A percentile compares a stretch with the other conserved stretches of the same genome.
These are phyloP conservation scores for Barypeithes pellucidus DNA, from an alignment of 2,888 invertebrate species.

Conservation along the genomic window DNA sequence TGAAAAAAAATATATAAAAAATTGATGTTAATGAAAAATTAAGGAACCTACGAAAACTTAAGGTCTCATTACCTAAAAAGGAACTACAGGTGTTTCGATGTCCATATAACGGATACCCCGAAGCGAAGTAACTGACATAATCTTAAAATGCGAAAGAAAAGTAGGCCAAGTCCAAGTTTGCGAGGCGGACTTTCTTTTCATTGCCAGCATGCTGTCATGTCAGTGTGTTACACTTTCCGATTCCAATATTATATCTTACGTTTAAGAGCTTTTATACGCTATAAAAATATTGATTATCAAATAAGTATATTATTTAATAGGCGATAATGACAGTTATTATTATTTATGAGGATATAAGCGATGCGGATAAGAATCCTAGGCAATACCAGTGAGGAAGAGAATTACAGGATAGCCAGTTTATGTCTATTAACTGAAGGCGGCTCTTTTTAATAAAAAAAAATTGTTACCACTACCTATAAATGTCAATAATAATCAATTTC, in stretches of 20 bases:
- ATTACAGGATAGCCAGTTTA: no score
- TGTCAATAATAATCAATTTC: no score
- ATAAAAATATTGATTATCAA: no score
- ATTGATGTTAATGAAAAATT: slow-evolving; percentile 36
- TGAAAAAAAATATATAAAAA: neutral
- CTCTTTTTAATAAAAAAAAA: no score
- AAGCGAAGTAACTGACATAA: slow-evolving; percentile 50
- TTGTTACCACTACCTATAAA: no score
- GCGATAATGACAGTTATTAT: no score
- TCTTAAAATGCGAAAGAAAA: slow-evolving; percentile 47
- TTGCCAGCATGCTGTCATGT: slow-evolving; percentile 34
- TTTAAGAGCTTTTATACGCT: no score
- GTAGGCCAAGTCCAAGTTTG: slow-evolving; percentile 53
- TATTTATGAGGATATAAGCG: no score
- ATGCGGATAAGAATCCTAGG: no score
- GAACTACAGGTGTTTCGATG: slow-evolving; percentile 43
- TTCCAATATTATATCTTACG: slow-evolving; percentile 5
- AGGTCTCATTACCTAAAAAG: slow-evolving; percentile 39
- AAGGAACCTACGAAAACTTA: slow-evolving; percentile 24
- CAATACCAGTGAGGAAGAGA: no score
- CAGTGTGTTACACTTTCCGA: slow-evolving; percentile 36
- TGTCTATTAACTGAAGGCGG: no score
- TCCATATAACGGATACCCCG: slow-evolving; percentile 47
- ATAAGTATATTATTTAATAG: no score
- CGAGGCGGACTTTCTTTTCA: slow-evolving; percentile 50